Percentiles rank a stretch among this genome's conserved stretches.
Conservation (phyloP, 2,797 vertebrate species). For the Ciconia nigra region DNA sequence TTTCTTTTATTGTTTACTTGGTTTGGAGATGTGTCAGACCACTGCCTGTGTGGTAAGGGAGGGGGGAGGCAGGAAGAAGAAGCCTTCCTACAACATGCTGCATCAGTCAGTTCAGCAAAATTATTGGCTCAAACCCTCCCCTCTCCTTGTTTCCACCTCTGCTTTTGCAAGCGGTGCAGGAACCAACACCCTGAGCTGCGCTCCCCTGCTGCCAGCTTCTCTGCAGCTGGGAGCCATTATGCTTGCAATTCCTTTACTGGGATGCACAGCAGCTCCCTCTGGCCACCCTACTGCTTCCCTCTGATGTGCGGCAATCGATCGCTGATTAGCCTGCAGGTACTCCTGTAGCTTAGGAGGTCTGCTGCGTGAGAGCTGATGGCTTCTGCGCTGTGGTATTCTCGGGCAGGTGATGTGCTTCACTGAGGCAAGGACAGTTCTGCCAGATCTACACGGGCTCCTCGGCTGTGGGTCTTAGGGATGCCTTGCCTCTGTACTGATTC, state of each 20-base stretch:
- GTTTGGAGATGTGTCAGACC: neutral
- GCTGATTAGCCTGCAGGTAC: neutral
- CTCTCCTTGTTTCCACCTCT: neutral
- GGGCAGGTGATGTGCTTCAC: neutral
- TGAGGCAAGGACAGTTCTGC: neutral
- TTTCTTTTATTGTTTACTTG: neutral
- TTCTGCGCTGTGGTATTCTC: neutral
- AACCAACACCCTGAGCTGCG: neutral
- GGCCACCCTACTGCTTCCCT: neutral
- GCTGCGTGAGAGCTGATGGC: neutral
- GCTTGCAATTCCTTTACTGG: neutral
- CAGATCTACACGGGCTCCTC: neutral
- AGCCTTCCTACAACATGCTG: neutral
- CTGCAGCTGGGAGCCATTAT: neutral
- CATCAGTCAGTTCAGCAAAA: neutral
- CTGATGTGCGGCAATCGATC: neutral
- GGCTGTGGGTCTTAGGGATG: neutral
- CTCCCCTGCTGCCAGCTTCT: neutral
- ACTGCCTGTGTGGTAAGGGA: neutral
- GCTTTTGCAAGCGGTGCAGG: neutral
- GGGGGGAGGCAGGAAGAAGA: neutral
- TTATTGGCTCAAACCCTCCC: neutral
- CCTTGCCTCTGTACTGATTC: neutral
- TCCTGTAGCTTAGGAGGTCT: neutral
- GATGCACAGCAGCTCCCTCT: neutral